Evolutionary conservation across 2,113 vertebrate species (phyloP).

Genomic region (Vireo altiloquus): DNA sequence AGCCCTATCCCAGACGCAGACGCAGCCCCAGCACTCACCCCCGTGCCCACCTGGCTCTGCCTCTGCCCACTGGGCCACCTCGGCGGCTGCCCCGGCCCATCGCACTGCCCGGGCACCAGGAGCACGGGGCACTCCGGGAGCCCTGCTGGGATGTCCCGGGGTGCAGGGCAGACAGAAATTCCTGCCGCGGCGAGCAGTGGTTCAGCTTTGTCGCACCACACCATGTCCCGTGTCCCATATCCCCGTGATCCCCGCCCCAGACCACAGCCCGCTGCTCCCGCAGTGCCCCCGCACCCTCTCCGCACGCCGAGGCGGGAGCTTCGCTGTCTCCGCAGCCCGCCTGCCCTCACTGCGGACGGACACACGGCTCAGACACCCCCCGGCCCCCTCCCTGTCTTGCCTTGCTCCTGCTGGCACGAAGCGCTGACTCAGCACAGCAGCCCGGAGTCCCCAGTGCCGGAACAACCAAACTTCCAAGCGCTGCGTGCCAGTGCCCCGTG

Average conservation of each 20-base stretch:
- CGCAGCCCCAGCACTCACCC: neutral
- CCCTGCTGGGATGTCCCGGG: neutral
- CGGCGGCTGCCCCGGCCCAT: neutral
- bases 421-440: neutral
- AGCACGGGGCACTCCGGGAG: neutral
- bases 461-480: neutral
- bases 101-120: fast-evolving
- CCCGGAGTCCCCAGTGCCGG: neutral
- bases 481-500: neutral
- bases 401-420: neutral
- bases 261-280: neutral
- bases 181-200: neutral
- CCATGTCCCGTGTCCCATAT: fast-evolving
- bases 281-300: neutral
- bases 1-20: neutral
- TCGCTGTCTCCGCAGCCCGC: neutral
- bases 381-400: neutral
- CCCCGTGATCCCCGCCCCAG: fast-evolving
- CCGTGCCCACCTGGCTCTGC: neutral
- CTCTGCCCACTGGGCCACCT: neutral
- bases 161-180: neutral
- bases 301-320: fast-evolving
- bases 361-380: neutral
- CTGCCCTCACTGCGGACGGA: neutral
- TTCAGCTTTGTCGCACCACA: neutral